Base-by-base conservation (phyloP, 2,797 vertebrate species). In the Ambastaia sidthimunki region DNA sequence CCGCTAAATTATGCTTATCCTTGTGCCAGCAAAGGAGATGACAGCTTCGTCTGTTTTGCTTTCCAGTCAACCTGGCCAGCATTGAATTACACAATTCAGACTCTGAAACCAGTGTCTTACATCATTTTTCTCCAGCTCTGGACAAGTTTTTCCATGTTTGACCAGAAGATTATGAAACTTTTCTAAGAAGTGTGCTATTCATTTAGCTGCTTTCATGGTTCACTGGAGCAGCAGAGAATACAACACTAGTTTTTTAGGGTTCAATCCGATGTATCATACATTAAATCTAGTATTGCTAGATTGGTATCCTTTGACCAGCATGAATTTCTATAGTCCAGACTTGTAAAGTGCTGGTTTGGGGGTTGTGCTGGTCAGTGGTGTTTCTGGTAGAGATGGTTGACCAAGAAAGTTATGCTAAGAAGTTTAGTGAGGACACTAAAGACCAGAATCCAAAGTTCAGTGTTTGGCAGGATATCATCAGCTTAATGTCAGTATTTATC, bases 161-260 rank as follows among this genome's bases (percentile, higher is more conserved):
- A 19, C 28, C 48, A n/a, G 34, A 41, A 31, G 52, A 23, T 34
- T n/a, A 18, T 34, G 28, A 63, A 63, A 31, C 28, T 1, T 69
- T n/a, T 44, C 50, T 31, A 13, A 69, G n/a, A 78, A 57, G n/a
- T 70, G 72, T 18, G 75, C 44, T 34, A 57, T 25, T 79, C 60
- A 70, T 75, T 73, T 79, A 63, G 47, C 60, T 18, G 2, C 48
- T 81, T 65, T 74, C 70, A 57, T 4, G 19, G 73, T 60, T 41
- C 71, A 47, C 55, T 60, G 82, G 37, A 77, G 50, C 71, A 66
- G 18, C 73, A 25, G 0, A 60, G 16, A 18, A 52, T 44, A 52
- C 50, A 52, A 6, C 18, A 18, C 18, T 52, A n/a, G 18, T 52
- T 16, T 52, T n/a, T 52, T n/a, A 7, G 10, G 41, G 41, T 11